Evolutionary conservation across 1,140 invertebrate genomes (phyloP), one percentile per base, ranked within the genome.

Genomic region (Macrosteles quadrilineatus): DNA sequence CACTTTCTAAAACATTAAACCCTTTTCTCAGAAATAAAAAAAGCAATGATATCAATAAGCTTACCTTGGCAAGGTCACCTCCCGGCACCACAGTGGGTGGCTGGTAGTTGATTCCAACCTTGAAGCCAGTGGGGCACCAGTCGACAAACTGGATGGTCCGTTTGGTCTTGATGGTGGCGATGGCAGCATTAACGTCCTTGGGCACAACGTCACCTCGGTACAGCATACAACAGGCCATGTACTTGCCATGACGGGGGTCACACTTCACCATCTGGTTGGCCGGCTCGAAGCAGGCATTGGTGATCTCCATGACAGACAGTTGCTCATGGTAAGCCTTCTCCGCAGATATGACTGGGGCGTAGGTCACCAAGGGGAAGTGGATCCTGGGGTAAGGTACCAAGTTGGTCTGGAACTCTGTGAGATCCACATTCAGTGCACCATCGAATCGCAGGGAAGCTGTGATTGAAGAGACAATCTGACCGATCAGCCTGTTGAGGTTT

Each of bases 91-190:
- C 91, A 25, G 90, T 92, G 1, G 92, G 92, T 45, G 89, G 88
- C 80, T 91, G 89, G 81, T 91, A 91, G 81, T 91, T 91, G 80
- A 91, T 90, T 73, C 89, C 89, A 29, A 91, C 75, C 69, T 91
- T 92, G 85, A 92, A 93, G 72, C 92, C 92, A 75, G 93, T 95
- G 53, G 92, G 93, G 81, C 92, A 95, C 93, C 93, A 94, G 82
- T 95, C 93, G 23, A 95, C 94, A 80, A 77, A 77, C 55, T 76
- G 74, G 21, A 77, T 75, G 23, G 77, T 85, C 36, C 85, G 82
- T 76, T 92, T 91, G 12, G 75, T 74, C 79, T 95, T 94, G 80
- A 94, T 93, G 3, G 84, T 83, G n/a, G 87, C 86, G 72, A 90
- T 90, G 27, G 93, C 91, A 19, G 91, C 90, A 73, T 88, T 88